phyloP scores from a whole-genome alignment of 2,113 vertebrate species.

The Calcarius ornatus region DNA sequence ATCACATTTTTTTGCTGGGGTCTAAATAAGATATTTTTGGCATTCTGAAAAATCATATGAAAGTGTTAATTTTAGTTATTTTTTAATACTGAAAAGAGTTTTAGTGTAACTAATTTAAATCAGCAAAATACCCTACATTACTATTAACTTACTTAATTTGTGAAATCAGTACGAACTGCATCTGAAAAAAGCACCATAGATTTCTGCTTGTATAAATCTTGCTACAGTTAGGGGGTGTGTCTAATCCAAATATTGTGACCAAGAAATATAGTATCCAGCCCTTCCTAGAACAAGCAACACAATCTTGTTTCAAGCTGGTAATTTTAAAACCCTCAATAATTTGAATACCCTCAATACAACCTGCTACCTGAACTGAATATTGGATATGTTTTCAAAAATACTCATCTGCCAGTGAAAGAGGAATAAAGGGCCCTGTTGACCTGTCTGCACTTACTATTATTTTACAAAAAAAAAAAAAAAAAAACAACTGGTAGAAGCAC shows the following conservation, averaged over 20 bases:
- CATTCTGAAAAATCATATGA: not conserved
- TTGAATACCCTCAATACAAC: not conserved
- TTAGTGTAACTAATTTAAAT: not conserved
- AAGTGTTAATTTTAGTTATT: not conserved
- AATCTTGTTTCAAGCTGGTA: not conserved
- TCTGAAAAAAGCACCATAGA: rapidly evolving
- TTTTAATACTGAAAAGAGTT: not conserved
- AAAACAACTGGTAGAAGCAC: not conserved
- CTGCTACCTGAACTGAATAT: not conserved
- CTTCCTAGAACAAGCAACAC: not conserved
- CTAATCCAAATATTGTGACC: not conserved
- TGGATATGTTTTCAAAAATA: not conserved
- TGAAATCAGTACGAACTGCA: not conserved
- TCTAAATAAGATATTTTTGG: not conserved
- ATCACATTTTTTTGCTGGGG: not conserved
- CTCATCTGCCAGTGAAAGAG: not conserved
- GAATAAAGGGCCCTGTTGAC: not conserved
- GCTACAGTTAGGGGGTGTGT: not conserved
- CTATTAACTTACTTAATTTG: not conserved
- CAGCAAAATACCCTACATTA: not conserved
- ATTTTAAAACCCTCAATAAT: not conserved
- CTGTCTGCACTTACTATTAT: not conserved
- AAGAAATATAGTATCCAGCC: not conserved
- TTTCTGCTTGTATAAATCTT: not conserved
- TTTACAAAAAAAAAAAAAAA: not conserved